phyloP scores from a whole-genome alignment of 2,797 vertebrate species.

The Echeneis naucrates region DNA sequence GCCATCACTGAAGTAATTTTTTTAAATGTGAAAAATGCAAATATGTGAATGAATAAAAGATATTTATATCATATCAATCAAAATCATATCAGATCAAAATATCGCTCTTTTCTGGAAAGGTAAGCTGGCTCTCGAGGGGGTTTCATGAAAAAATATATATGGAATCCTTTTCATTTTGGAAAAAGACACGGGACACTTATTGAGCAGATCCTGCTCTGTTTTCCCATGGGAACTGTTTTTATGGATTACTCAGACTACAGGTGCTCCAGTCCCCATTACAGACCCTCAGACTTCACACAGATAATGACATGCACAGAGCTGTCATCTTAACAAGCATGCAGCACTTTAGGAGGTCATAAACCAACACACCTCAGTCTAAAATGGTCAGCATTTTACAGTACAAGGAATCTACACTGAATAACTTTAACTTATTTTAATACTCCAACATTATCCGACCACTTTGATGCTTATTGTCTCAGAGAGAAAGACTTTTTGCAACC shows the following conservation, averaged over 20 bases:
- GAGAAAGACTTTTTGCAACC: no score
- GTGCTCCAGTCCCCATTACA: conserved; percentile 54
- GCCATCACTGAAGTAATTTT: no score
- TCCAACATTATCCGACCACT: background rate
- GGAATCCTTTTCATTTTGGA: background rate
- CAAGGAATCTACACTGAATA: background rate
- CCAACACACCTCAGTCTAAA: conserved; percentile 32
- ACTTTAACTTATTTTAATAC: background rate
- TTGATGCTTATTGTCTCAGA: background rate
- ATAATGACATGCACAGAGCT: conserved; percentile 64
- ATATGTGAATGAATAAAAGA: no score
- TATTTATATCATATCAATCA: no score
- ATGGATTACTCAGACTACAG: conserved; percentile 46
- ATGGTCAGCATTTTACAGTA: background rate
- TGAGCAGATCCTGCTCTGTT: conserved; percentile 4
- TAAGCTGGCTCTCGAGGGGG: background rate
- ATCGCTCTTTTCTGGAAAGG: background rate
- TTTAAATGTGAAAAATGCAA: no score
- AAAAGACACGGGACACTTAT: background rate
- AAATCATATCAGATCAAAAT: no score
- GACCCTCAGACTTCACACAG: conserved; percentile 53
- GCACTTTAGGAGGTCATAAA: conserved; percentile 49
- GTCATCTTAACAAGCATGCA: conserved; percentile 41
- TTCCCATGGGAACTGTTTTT: conserved; percentile 72
- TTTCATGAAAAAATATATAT: background rate